phyloP scores from a whole-genome alignment of 2,888 invertebrate species.

The Tolmerus cingulatus region DNA sequence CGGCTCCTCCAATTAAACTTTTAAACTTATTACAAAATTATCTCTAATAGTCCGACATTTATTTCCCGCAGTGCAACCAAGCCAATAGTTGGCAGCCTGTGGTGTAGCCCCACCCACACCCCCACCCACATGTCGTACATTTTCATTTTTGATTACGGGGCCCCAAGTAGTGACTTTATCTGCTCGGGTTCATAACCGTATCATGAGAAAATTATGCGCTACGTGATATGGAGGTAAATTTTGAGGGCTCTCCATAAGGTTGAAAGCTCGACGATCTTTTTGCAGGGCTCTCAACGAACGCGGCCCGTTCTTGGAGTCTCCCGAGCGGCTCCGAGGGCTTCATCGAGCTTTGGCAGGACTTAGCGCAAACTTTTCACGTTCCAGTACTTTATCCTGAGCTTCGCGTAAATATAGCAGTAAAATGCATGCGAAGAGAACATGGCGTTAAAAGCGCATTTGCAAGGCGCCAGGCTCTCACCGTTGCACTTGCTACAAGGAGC shows the following conservation, averaged over 20 bases:
- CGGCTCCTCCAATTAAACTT: conserved; percentile 35
- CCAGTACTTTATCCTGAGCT: conserved; percentile 35
- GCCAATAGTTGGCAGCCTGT: conserved; percentile 25
- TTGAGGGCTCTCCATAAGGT: conserved; percentile 28
- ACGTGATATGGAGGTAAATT: conserved; percentile 47
- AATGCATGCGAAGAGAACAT: not conserved
- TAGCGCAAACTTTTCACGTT: conserved; percentile 35
- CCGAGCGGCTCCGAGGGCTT: not conserved
- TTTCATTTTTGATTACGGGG: conserved; percentile 46
- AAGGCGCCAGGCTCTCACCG: not conserved
- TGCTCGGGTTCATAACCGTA: conserved; percentile 45
- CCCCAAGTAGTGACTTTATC: conserved; percentile 45
- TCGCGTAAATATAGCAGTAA: conserved; percentile 26
- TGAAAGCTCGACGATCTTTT: conserved; percentile 10
- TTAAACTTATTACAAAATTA: conserved; percentile 42
- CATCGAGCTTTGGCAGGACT: not conserved
- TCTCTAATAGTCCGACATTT: conserved; percentile 34
- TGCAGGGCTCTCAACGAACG: not conserved
- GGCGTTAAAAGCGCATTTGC: not conserved
- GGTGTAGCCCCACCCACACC: not conserved
- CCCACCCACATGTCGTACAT: conserved; percentile 45
- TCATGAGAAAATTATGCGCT: conserved; percentile 46
- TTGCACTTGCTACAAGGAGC: conserved; percentile 8
- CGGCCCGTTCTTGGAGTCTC: not conserved
- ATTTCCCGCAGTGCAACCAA: conserved; percentile 18